A percentile compares a stretch with the other conserved stretches of the same genome.
These are phyloP conservation scores for Macropus fuliginosus DNA, from an alignment of 2,797 vertebrate genomes.

Conservation along the genomic window DNA sequence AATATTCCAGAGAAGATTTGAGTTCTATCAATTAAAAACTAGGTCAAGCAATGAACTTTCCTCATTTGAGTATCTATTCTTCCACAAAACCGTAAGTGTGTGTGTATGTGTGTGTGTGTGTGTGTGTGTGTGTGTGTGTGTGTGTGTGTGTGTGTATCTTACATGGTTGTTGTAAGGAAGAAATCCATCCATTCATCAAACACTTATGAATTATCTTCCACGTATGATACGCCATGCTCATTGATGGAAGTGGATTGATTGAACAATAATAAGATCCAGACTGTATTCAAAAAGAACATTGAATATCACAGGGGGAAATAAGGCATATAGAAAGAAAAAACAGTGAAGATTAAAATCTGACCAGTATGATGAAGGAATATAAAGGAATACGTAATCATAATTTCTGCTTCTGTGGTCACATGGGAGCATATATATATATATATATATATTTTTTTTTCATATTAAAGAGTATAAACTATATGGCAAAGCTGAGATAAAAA, in stretches of 20 bases:
- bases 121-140: no score
- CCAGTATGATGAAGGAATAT: neutral
- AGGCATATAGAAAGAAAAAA: neutral
- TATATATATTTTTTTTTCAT: no score
- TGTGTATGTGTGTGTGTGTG: no score
- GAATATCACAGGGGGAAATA: neutral
- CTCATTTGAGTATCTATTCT: neutral
- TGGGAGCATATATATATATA: neutral
- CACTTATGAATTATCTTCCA: neutral
- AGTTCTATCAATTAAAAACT: neutral
- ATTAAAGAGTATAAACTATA: no score
- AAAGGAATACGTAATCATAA: neutral
- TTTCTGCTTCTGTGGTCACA: neutral
- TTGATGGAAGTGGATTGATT: neutral
- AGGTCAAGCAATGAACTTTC: neutral
- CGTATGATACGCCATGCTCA: neutral
- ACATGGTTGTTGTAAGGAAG: neutral
- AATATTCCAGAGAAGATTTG: neutral
- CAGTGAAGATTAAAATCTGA: neutral
- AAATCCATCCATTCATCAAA: neutral
- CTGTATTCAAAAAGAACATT: neutral
- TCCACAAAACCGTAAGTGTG: neutral
- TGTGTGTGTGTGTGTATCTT: no score
- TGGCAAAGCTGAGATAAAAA: no score
- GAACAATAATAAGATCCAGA: neutral